phyloP scores from a whole-genome alignment of 2,888 invertebrate species.

The Nephrotoma appendiculata region DNA sequence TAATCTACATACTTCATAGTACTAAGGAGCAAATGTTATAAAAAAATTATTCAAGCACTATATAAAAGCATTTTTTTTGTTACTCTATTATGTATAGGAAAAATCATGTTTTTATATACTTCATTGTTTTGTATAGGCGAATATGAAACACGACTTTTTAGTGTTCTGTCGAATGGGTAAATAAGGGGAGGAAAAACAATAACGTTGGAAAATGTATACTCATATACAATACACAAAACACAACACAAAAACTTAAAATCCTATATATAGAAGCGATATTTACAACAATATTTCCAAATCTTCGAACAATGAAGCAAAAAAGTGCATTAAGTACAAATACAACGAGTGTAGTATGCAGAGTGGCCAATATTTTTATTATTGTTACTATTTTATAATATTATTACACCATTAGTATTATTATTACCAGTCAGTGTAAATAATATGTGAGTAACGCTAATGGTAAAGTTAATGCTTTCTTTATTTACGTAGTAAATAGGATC shows the following conservation, averaged over 20 bases:
- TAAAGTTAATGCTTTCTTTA: not conserved
- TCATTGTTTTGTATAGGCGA: not conserved
- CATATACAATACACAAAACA: not conserved
- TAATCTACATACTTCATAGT: not conserved
- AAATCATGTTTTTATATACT: not conserved
- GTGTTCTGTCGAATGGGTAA: not conserved
- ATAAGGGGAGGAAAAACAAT: not conserved
- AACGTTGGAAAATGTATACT: not conserved
- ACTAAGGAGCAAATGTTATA: not conserved
- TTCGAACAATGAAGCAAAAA: not conserved
- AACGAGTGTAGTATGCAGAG: not conserved
- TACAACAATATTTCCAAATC: not conserved
- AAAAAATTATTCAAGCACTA: not conserved
- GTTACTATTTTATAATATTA: not conserved
- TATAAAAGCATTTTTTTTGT: not conserved
- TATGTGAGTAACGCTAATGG: not conserved
- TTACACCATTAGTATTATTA: not conserved
- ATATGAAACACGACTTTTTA: not conserved
- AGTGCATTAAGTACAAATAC: not conserved
- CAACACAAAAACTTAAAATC: not conserved
- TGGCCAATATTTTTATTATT: not conserved
- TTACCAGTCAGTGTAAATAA: not conserved
- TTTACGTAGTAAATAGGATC: not conserved
- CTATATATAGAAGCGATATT: not conserved
- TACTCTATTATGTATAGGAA: not conserved